These are phyloP conservation scores for Barnardius zonarius DNA, from an alignment of 2,113 vertebrate species.

Conservation along the genomic window DNA sequence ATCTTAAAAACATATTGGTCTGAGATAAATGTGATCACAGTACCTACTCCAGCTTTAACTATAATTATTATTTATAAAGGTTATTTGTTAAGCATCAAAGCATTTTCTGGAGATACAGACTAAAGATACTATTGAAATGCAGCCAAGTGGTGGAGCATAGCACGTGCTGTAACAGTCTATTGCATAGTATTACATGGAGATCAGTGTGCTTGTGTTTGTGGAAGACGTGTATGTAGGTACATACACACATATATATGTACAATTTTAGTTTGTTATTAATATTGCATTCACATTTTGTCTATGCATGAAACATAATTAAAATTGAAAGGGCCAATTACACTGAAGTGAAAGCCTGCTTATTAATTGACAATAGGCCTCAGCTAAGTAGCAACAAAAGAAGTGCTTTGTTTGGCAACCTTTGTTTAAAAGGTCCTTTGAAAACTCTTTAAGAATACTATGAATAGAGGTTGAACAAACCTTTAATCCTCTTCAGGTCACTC, in stretches of 20 bases:
- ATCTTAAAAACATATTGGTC: not conserved
- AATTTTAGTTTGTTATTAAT: conserved; percentile 5
- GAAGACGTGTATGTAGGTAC: not conserved
- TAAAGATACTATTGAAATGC: not conserved
- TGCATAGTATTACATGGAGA: not conserved
- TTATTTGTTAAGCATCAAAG: conserved; percentile 22
- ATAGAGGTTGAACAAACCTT: conserved; percentile 65
- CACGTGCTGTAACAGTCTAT: not conserved
- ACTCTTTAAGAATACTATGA: conserved; percentile 67
- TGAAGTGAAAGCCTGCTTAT: conserved; percentile 66
- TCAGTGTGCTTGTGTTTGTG: not conserved
- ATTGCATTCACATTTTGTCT: not conserved
- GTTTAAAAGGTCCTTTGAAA: conserved; percentile 65
- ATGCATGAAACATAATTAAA: conserved; percentile 35
- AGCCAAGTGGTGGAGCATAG: not conserved
- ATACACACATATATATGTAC: not conserved
- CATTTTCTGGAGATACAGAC: not conserved
- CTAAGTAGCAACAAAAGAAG: conserved; percentile 73
- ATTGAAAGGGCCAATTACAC: conserved; percentile 66
- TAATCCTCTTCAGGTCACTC: conserved; percentile 71
- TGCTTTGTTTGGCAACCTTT: conserved; percentile 76
- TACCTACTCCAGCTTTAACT: not conserved
- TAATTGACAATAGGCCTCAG: conserved; percentile 68
- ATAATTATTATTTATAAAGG: not conserved
- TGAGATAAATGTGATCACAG: not conserved